Evolutionary conservation across 2,888 invertebrate genomes (phyloP).

Genomic region (Lacanobia wlatinum): DNA sequence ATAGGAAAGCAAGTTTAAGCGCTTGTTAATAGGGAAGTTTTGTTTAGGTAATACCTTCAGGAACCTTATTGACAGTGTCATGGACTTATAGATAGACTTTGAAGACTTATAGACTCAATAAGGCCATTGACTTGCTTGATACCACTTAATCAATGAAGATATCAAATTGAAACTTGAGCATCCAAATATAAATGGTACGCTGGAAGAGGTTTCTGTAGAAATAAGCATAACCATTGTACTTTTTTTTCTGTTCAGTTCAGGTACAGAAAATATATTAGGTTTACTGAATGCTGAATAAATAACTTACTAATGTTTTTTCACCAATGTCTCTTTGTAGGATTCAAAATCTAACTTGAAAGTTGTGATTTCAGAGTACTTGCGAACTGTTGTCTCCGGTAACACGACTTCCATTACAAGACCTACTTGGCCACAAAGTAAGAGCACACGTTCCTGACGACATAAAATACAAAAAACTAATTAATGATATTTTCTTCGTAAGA

Average conservation of each 20-base stretch:
- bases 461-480: not conserved
- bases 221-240: too few relatives aligned
- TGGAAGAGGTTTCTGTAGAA: too few relatives aligned
- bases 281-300: not conserved
- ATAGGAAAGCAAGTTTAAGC: not conserved
- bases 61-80: not conserved
- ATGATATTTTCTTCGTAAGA: too few relatives aligned
- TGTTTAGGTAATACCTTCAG: too few relatives aligned
- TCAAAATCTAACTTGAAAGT: conserved; percentile 84
- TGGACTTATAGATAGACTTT: not conserved
- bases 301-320: conserved; percentile 88
- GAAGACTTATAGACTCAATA: too few relatives aligned
- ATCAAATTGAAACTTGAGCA: not conserved
- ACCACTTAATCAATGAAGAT: not conserved
- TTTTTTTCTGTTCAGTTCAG: too few relatives aligned
- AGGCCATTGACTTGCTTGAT: not conserved
- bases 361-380: conserved; percentile 80
- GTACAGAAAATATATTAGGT: not conserved
- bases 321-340: conserved; percentile 80
- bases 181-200: not conserved
- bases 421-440: conserved; percentile 84
- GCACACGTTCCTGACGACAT: conserved; percentile 76
- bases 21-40: not conserved
- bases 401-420: conserved; percentile 85
- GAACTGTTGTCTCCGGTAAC: conserved; percentile 75